Percentiles rank a stretch among this genome's conserved stretches.
These are phyloP conservation scores for Falco biarmicus DNA, from an alignment of 2,797 vertebrate genomes.

Conservation along the genomic window DNA sequence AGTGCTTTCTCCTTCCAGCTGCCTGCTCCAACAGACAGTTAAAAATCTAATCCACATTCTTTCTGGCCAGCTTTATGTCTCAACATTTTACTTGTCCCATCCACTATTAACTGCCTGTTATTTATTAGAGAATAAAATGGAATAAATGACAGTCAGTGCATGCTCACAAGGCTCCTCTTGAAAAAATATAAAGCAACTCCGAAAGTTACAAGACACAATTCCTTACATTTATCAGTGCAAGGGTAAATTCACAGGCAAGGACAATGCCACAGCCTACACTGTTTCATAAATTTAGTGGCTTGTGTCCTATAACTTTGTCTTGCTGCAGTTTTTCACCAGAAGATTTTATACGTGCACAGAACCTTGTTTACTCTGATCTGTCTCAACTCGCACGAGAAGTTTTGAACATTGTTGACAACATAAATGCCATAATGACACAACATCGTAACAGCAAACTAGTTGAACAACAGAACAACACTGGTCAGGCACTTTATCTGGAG, in stretches of 20 bases:
- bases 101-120: conserved; percentile 31
- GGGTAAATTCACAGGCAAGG: conserved; percentile 62
- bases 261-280: conserved; percentile 7
- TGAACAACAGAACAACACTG: background rate
- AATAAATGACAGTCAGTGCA: conserved; percentile 41
- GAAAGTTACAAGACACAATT: conserved; percentile 17
- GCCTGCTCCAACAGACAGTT: background rate
- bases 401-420: background rate
- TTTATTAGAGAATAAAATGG: conserved; percentile 61
- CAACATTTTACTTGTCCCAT: conserved; percentile 12
- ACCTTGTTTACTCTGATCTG: conserved; percentile 14
- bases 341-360: background rate
- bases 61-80: conserved; percentile 6
- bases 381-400: background rate
- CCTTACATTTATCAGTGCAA: conserved; percentile 48
- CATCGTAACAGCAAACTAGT: background rate
- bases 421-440: background rate
- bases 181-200: conserved; percentile 14
- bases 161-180: conserved; percentile 34
- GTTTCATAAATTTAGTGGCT: conserved; percentile 46
- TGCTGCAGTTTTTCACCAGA: conserved; percentile 28
- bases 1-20: background rate
- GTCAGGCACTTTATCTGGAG: background rate
- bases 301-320: background rate
- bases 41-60: conserved; percentile 16